A percentile compares a stretch with the other conserved stretches of the same genome.
Conservation (phyloP, 1,140 invertebrate genomes). For the Cydia splendana region DNA sequence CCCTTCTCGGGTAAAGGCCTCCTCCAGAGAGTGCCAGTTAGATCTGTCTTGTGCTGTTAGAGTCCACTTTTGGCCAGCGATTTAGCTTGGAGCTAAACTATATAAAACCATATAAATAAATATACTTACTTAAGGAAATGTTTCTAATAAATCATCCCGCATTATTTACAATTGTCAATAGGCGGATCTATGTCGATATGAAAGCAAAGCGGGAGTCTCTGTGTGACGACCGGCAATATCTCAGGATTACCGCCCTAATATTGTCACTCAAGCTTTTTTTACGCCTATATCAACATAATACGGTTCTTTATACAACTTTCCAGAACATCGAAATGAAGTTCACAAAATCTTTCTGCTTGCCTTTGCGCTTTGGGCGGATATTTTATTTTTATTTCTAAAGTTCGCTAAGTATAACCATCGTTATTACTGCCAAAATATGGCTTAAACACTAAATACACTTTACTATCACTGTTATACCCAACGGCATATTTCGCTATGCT, state of each 20-base stretch:
- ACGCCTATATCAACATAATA: conserved; percentile 68
- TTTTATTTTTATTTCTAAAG: conserved; percentile 6
- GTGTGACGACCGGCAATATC: conserved; percentile 67
- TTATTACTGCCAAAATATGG: too few species aligned
- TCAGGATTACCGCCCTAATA: conserved; percentile 71
- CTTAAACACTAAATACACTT: too few species aligned
- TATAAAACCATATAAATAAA: neutral
- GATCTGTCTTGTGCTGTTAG: too few species aligned
- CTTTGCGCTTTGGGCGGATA: neutral
- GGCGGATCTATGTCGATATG: conserved; percentile 39
- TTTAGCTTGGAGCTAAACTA: too few species aligned
- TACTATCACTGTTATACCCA: too few species aligned
- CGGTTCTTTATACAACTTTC: conserved; percentile 55
- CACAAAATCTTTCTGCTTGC: conserved; percentile 30
- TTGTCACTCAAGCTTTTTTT: conserved; percentile 69
- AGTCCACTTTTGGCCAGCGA: too few species aligned
- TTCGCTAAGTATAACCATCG: too few species aligned
- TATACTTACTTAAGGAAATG: neutral
- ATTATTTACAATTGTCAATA: conserved; percentile 30
- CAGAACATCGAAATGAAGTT: conserved; percentile 43
- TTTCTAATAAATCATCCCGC: conserved; percentile 21
- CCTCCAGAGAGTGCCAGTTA: too few species aligned
- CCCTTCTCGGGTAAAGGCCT: too few species aligned
- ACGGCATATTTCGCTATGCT: too few species aligned
- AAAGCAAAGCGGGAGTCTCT: conserved; percentile 52